Conservation (phyloP, 2,113 vertebrate species). For the Fulica atra region DNA sequence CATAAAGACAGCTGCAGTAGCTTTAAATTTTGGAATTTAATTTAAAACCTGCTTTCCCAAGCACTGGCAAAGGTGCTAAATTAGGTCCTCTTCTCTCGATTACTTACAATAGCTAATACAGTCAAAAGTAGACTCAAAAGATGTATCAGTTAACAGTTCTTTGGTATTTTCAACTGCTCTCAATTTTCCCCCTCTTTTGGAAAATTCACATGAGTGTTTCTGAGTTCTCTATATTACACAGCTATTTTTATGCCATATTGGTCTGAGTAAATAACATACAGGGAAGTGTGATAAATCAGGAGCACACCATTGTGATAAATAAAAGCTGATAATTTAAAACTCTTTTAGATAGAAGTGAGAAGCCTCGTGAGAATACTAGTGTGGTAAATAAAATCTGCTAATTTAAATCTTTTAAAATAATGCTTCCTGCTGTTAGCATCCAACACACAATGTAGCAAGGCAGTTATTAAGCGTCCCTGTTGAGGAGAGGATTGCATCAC, state of each 20-base stretch:
- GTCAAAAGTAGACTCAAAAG: background rate
- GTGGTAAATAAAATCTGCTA: slow-evolving; percentile 78
- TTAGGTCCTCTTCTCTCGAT: background rate
- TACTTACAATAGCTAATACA: background rate
- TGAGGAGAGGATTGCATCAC: background rate
- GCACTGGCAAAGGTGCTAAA: background rate
- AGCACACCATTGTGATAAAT: slow-evolving; percentile 68
- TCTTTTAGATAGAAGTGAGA: slow-evolving; percentile 67
- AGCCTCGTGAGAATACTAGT: slow-evolving; percentile 56
- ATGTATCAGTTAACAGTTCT: background rate
- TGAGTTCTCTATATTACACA: background rate
- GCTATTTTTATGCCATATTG: slow-evolving; percentile 22
- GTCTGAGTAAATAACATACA: slow-evolving; percentile 22
- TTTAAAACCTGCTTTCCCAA: background rate
- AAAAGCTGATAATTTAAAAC: slow-evolving; percentile 81
- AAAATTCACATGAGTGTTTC: background rate
- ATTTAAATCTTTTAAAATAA: slow-evolving; percentile 73
- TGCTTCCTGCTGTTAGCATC: slow-evolving; percentile 49
- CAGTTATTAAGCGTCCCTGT: background rate
- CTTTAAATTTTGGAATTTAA: background rate
- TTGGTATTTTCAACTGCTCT: background rate
- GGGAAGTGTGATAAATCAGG: slow-evolving; percentile 43
- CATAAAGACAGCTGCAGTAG: background rate
- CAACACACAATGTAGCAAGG: background rate
- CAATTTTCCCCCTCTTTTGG: background rate